Conservation (phyloP, 2,113 vertebrate species). For the Microtus montanus region DNA sequence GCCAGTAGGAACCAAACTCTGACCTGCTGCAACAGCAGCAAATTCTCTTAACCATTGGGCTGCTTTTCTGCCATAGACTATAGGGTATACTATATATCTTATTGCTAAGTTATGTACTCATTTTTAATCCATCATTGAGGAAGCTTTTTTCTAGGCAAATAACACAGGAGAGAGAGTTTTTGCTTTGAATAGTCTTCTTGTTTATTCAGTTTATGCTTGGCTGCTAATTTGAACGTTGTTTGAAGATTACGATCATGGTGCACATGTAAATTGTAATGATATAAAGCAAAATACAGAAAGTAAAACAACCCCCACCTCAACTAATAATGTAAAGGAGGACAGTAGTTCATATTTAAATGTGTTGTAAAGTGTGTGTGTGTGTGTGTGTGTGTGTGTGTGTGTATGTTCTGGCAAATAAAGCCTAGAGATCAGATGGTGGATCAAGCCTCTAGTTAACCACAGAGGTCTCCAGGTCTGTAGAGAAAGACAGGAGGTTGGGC, state of each 20-base stretch:
- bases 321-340: neutral
- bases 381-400: no score
- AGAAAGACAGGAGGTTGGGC: no score
- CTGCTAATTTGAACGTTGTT: conserved; percentile 63
- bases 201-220: conserved; percentile 67
- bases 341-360: neutral
- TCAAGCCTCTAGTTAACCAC: no score
- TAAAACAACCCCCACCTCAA: neutral
- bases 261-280: neutral
- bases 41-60: neutral
- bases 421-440: no score
- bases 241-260: conserved; percentile 64
- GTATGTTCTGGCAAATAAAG: no score
- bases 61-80: neutral
- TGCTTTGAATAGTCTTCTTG: conserved; percentile 47
- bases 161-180: conserved; percentile 23
- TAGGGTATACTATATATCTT: neutral
- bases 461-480: no score
- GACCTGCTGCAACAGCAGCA: neutral
- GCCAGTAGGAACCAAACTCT: neutral
- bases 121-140: conserved; percentile 57
- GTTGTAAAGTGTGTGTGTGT: no score
- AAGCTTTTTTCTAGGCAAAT: conserved; percentile 68
- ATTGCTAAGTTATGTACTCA: conserved; percentile 39
- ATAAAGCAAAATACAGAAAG: neutral